A percentile compares a stretch with the other conserved stretches of the same genome.
phyloP scores from a whole-genome alignment of 2,113 vertebrate genomes.

The Pseudopodoces humilis region DNA sequence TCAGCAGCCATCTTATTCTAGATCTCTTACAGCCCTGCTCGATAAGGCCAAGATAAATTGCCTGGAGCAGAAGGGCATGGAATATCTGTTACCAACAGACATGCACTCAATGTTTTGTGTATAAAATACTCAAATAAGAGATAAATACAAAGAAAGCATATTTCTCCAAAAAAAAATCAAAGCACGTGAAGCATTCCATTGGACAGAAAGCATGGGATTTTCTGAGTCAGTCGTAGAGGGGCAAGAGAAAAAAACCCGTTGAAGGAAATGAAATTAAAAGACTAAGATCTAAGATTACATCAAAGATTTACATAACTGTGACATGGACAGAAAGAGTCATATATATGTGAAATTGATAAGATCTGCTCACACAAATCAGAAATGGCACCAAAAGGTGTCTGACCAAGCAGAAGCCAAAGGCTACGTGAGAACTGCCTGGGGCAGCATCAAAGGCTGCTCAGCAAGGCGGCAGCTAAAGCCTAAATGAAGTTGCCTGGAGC shows the following conservation, averaged over 20 bases:
- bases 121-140: not conserved
- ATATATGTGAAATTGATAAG: not conserved
- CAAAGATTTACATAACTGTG: not conserved
- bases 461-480: not conserved
- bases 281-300: not conserved
- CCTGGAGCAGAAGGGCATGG: not conserved
- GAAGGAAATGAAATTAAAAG: not conserved
- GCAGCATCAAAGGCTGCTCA: conserved; percentile 4
- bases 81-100: not conserved
- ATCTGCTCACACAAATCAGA: not conserved
- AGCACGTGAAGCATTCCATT: not conserved
- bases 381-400: not conserved
- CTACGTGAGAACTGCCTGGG: not conserved
- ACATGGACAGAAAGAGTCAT: not conserved
- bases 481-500: not conserved
- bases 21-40: not conserved
- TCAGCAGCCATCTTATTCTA: not conserved
- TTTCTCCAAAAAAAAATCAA: not conserved
- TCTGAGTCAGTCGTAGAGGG: not conserved
- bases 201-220: not conserved
- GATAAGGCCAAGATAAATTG: not conserved
- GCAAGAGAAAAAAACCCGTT: not conserved
- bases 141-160: not conserved
- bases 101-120: not conserved
- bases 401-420: not conserved